Conservation (phyloP, 2,797 vertebrate genomes). For the Psittacula derbiana region DNA sequence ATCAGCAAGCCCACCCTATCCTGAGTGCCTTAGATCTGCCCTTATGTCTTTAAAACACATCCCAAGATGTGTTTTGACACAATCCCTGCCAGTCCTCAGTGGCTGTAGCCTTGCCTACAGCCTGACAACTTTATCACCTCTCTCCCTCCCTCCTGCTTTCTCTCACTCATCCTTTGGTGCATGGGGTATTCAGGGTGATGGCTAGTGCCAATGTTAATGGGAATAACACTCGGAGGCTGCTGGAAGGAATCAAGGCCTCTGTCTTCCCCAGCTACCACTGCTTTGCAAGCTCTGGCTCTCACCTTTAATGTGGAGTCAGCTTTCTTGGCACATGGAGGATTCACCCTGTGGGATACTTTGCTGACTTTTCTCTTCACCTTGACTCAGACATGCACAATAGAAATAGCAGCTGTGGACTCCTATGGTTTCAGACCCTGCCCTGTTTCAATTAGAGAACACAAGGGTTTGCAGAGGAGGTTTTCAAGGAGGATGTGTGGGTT, state of each 20-base stretch:
- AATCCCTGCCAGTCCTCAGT: neutral
- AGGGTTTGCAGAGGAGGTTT: constrained; percentile 2
- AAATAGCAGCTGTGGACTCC: constrained; percentile 58
- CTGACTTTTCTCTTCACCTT: constrained; percentile 64
- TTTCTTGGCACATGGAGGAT: constrained; percentile 57
- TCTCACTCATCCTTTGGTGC: constrained; percentile 6
- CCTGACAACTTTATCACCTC: constrained; percentile 49
- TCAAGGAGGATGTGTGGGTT: neutral
- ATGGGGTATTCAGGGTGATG: constrained; percentile 19
- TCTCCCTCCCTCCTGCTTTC: neutral
- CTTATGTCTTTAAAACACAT: neutral
- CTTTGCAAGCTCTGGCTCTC: constrained; percentile 56
- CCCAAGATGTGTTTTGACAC: rapidly evolving
- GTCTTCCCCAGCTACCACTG: constrained; percentile 26
- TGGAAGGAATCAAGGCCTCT: constrained; percentile 24
- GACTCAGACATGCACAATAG: constrained; percentile 27
- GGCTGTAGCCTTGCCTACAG: neutral
- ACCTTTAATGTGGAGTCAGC: constrained; percentile 64
- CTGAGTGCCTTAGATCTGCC: neutral
- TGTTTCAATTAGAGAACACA: constrained; percentile 58
- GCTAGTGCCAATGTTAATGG: neutral
- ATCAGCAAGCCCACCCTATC: neutral
- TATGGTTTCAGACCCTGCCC: constrained; percentile 47
- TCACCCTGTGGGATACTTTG: constrained; percentile 55
- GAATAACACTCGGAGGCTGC: constrained; percentile 36